Evolutionary conservation across 2,797 vertebrate genomes (phyloP).

Genomic region (Ibycter americanus): DNA sequence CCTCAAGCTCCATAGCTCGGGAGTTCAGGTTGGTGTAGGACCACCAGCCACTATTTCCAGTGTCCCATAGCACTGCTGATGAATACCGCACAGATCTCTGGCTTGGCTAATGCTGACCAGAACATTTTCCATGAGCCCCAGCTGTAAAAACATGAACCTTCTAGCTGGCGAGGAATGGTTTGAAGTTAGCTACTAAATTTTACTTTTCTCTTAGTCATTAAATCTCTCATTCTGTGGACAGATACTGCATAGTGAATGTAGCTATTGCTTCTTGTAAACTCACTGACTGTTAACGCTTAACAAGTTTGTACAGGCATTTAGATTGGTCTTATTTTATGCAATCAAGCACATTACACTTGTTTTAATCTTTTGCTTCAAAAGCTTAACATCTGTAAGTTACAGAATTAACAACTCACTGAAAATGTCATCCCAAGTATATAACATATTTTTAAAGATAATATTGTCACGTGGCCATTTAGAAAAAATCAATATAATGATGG

Average conservation of each 20-base stretch:
- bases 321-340: constrained; percentile 52
- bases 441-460: not conserved
- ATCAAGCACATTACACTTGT: constrained; percentile 50
- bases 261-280: constrained; percentile 46
- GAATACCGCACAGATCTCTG: not conserved
- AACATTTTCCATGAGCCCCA: not conserved
- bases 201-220: not conserved
- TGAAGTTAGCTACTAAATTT: not conserved
- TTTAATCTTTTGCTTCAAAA: constrained; percentile 70
- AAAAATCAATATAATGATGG: not conserved
- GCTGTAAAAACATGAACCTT: not conserved
- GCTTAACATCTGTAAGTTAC: constrained; percentile 56
- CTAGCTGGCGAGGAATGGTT: not conserved
- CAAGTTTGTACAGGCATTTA: constrained; percentile 41
- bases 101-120: not conserved
- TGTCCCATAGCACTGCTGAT: not conserved
- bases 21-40: not conserved
- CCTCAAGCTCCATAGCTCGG: not conserved
- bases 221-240: constrained; percentile 4
- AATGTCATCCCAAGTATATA: constrained; percentile 16
- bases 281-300: constrained; percentile 32
- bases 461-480: not conserved
- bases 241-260: not conserved
- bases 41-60: not conserved
- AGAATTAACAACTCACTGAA: constrained; percentile 26